Conservation (phyloP, 2,797 vertebrate species). For the Rhabdophis nuchalis region DNA sequence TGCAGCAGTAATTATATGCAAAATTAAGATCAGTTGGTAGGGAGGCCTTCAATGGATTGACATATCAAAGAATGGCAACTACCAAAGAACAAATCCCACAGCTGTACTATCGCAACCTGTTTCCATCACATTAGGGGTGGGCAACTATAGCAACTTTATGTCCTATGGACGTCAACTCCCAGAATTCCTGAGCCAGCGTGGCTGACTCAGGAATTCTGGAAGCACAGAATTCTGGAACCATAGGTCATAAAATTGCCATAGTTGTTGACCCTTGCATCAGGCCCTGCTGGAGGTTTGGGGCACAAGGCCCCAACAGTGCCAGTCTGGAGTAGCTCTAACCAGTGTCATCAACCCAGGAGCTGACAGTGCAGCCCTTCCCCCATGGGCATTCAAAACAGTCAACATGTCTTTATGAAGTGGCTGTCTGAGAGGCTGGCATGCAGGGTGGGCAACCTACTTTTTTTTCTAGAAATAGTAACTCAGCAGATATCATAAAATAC, state of each 20-base stretch:
- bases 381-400: background rate
- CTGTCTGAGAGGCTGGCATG: slow-evolving; percentile 14
- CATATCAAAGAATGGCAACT: background rate
- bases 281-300: slow-evolving; percentile 5
- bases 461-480: slow-evolving; percentile 5
- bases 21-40: background rate
- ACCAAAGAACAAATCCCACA: background rate
- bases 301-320: slow-evolving; percentile 6
- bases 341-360: background rate
- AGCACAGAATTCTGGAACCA: background rate
- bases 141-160: background rate
- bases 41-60: background rate
- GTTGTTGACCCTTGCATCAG: background rate
- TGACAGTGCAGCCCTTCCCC: slow-evolving; percentile 7
- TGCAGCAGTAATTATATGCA: slow-evolving; percentile 9
- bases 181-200: background rate
- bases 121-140: background rate
- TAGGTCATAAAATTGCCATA: background rate
- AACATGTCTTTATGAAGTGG: background rate
- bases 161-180: background rate
- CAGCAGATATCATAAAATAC: slow-evolving; percentile 33
- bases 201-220: background rate
- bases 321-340: background rate
- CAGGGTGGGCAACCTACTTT: background rate
- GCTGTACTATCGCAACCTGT: background rate